phyloP scores from a whole-genome alignment of 2,797 vertebrate genomes.

The Chelmon rostratus region DNA sequence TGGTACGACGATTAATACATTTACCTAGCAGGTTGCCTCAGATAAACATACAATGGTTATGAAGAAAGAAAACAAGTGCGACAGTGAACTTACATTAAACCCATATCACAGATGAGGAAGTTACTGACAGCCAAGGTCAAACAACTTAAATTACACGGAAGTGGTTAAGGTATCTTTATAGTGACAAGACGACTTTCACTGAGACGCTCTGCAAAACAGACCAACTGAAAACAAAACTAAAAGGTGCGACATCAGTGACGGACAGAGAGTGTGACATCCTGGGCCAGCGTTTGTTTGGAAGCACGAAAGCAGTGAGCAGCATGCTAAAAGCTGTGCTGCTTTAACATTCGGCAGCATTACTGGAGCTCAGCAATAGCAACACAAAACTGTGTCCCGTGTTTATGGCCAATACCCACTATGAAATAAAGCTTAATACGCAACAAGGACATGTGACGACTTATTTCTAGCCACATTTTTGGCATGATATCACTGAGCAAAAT shows the following conservation, averaged over 20 bases:
- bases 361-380: not conserved
- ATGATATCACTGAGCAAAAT: not conserved
- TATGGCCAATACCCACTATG: not conserved
- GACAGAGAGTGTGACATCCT: not conserved
- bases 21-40: not conserved
- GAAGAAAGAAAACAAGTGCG: not conserved
- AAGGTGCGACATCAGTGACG: not conserved
- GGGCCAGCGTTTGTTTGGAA: not conserved
- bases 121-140: not conserved
- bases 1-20: not conserved
- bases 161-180: conserved; percentile 8
- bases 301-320: not conserved
- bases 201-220: not conserved
- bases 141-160: not conserved
- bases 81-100: not conserved
- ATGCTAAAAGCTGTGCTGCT: not conserved
- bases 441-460: not conserved
- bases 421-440: not conserved
- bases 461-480: not conserved
- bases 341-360: not conserved
- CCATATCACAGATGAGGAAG: not conserved
- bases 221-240: not conserved
- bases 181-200: not conserved
- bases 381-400: not conserved
- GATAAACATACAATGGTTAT: not conserved